Evolutionary conservation across 37 sponge, comb jelly and placozoan species (phyloP).

Genomic region (Chondrilla cf. caribensis): DNA sequence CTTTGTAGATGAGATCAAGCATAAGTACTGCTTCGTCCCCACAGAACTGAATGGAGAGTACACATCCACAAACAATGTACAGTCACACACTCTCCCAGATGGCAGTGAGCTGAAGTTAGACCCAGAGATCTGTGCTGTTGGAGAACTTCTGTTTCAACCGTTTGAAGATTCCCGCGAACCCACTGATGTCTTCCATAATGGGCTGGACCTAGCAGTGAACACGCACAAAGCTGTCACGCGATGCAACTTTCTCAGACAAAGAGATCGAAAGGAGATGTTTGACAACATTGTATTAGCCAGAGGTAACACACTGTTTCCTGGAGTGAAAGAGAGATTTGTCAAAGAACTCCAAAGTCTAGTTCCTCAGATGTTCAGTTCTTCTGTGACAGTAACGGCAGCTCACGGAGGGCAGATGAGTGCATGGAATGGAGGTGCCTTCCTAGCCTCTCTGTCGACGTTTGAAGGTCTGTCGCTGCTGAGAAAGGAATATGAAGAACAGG

Average conservation of each 20-base stretch:
- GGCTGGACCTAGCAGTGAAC: no score
- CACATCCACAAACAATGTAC: no score
- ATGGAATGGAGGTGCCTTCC: not conserved
- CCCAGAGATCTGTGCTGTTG: no score
- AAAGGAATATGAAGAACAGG: not conserved
- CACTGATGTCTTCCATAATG: no score
- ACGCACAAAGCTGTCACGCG: no score
- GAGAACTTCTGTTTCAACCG: not conserved
- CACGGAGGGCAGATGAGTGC: not conserved
- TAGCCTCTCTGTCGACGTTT: not conserved
- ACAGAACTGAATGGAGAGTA: no score
- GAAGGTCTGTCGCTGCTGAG: not conserved
- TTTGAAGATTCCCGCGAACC: not conserved
- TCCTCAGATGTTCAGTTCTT: not conserved
- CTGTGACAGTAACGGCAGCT: not conserved
- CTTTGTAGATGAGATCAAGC: not conserved
- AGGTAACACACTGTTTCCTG: not conserved
- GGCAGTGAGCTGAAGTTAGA: no score
- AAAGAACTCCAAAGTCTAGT: not conserved
- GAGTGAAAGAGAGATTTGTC: not conserved
- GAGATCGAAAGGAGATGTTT: not conserved
- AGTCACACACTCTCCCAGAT: no score
- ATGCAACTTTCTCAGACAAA: no score
- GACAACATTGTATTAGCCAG: not conserved
- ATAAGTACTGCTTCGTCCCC: not conserved